Evolutionary conservation across 2,888 invertebrate genomes (phyloP), one percentile per base, ranked within the genome.

Genomic region (Ophioninae sp.): DNA sequence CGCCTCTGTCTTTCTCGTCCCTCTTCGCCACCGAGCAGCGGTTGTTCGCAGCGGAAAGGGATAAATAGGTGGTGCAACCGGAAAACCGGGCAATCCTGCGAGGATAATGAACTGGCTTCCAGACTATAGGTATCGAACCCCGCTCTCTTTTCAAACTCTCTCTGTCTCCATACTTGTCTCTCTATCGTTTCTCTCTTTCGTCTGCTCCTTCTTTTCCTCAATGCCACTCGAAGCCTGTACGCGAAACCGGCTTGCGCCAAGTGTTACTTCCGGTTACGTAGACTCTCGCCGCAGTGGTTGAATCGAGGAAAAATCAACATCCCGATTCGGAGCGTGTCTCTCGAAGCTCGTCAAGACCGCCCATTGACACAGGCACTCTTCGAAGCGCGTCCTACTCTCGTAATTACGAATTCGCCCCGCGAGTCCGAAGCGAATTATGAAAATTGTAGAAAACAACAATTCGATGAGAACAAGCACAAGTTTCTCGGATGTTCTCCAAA

Each of bases 11-110:
- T 3, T 30, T 3, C 13, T 9, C 9, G 3, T 3, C 44, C 10
- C 65, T 56, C 73, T 8, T 64, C 56, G 51, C 80, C 59, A 78
- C 78, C 77, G 77, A 69, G 78, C 83, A 74, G 77, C 72, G 77
- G 69, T 72, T 68, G 39, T 69, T 69, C 39, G 23, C 59, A 41
- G 58, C 64, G 74, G 78, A 75, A 84, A 79, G 77, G 81, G 83
- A 81, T 81, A 81, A 79, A 83, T 77, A 81, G 78, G 81, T 71
- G 78, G 81, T 78, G 77, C 68, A 83, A 81, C 83, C 83, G 83
- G 83, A 81, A 79, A 72, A 78, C 77, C 41, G 65, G 67, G 41
- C 61, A 76, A 65, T 78, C 76, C 73, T 68, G 83, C 41, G 76
- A 77, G 83, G 67, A 80, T 83, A 83, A 83, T 83, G 80, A 83